Base-by-base conservation (phyloP, 2,888 invertebrate species). In the Pyrochroa serraticornis region DNA sequence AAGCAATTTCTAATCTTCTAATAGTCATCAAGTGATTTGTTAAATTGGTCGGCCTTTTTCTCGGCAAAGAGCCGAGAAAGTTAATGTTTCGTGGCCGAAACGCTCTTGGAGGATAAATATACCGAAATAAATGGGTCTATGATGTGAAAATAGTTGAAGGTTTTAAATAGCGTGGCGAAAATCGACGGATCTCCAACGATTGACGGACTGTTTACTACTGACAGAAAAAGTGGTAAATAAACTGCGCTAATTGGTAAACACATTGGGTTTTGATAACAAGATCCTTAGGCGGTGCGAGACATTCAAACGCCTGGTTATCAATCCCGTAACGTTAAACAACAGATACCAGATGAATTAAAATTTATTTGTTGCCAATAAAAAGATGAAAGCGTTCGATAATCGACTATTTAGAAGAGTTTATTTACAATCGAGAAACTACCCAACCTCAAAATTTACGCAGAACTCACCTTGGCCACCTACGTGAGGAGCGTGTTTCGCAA, bases 1-100 rank as follows among this genome's bases (percentile, higher is more conserved):
- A 73, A 71, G 73, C 72, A 67, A 70, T 76, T 68, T 73, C 74
- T 75, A 74, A 75, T 75, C 74, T 75, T 74, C 72, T 71, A 71
- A 74, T 71, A 71, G 74, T 71, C 74, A 73, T 72, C 74, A 70
- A 69, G 71, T 71, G 72, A 75, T 76, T 76, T 75, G 75, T 72
- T 72, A 71, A 73, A 73, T 72, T 72, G 70, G 68, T 52, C 56
- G 62, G 61, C 46, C 49, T 62, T 56, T 67, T 63, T 53, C 58
- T 58, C 38, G 33, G 38, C 44, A 42, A 39, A 37, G 52, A 56
- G 51, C 52, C 43, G 55, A 52, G 39, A 50, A 53, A 58, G 45
- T 60, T 58, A 60, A 60, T 58, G 58, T 52, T 56, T 58, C 45
- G 56, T 57, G 48, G 36, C 48, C 33, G 13, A 33, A 46, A 38